phyloP scores from a whole-genome alignment of 2,113 vertebrate species.

The Dromiciops gliroides region DNA sequence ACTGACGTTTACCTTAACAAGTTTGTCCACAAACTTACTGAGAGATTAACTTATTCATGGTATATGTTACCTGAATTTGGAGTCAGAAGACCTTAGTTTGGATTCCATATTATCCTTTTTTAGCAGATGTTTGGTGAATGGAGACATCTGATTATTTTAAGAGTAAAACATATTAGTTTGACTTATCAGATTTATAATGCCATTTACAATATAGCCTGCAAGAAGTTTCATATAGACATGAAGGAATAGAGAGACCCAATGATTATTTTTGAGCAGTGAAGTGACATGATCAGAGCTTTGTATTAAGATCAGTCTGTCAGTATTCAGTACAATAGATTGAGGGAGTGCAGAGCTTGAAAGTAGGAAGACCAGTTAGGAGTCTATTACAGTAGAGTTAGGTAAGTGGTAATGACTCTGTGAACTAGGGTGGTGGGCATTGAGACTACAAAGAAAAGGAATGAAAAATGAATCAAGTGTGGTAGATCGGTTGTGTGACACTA shows the following conservation, averaged over 20 bases:
- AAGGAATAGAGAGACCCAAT: not conserved
- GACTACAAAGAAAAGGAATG: not conserved
- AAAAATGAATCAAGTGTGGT: not conserved
- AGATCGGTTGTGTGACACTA: not conserved
- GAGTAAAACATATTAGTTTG: not conserved
- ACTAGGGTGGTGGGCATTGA: not conserved
- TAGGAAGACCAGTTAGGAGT: not conserved
- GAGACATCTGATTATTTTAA: not conserved
- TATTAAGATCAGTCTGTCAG: not conserved
- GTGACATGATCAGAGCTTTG: not conserved
- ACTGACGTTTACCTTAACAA: not conserved
- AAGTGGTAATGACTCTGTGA: not conserved
- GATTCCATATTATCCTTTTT: not conserved
- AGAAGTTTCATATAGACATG: not conserved
- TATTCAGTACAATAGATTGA: not conserved
- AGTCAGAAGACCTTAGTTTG: not conserved
- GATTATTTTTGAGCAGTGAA: not conserved
- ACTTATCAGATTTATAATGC: not conserved
- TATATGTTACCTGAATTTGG: not conserved
- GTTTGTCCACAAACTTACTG: not conserved
- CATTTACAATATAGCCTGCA: not conserved
- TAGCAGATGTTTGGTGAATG: not conserved
- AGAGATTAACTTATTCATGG: not conserved
- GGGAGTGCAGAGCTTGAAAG: not conserved
- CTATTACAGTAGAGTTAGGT: not conserved